These are phyloP conservation scores for Eucidaris tribuloides DNA, from an alignment of 35 echinoderm and acorn worm genomes.

Conservation along the genomic window DNA sequence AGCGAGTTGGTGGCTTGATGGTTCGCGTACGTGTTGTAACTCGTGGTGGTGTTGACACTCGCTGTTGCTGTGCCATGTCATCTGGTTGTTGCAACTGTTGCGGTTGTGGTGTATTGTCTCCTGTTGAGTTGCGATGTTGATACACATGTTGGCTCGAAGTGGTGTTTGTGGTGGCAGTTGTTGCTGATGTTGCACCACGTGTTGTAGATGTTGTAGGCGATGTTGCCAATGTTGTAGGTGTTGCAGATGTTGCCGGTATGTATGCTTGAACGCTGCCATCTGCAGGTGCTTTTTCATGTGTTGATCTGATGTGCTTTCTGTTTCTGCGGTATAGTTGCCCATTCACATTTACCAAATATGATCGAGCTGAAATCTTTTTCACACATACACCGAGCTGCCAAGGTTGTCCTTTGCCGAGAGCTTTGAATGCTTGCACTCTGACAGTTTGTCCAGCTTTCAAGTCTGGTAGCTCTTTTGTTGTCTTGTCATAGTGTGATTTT, in stretches of 20 bases:
- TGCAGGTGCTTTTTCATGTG: not conserved
- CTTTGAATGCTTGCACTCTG: not conserved
- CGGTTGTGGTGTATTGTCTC: too few species aligned
- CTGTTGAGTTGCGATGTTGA: not conserved
- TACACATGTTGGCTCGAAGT: not conserved
- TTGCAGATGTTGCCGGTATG: not conserved
- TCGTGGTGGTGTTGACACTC: too few species aligned
- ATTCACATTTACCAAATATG: not conserved
- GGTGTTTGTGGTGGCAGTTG: not conserved
- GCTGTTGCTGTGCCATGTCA: too few species aligned
- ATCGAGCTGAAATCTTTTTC: not conserved
- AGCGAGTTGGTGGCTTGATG: too few species aligned
- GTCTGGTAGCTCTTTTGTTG: not conserved
- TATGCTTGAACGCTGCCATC: not conserved
- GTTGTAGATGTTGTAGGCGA: not conserved
- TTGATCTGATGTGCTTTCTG: conserved; percentile 10
- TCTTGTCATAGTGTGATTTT: conserved; percentile 25
- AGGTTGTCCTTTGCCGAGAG: not conserved
- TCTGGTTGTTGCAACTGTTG: too few species aligned
- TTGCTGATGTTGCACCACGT: not conserved
- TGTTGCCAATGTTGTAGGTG: not conserved
- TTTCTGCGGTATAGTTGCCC: conserved; percentile 11
- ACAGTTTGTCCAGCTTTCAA: not conserved
- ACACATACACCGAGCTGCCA: conserved; percentile 15
- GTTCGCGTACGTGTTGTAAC: too few species aligned